These are phyloP conservation scores for Acleris emargana DNA, from an alignment of 2,888 invertebrate genomes.

Conservation along the genomic window DNA sequence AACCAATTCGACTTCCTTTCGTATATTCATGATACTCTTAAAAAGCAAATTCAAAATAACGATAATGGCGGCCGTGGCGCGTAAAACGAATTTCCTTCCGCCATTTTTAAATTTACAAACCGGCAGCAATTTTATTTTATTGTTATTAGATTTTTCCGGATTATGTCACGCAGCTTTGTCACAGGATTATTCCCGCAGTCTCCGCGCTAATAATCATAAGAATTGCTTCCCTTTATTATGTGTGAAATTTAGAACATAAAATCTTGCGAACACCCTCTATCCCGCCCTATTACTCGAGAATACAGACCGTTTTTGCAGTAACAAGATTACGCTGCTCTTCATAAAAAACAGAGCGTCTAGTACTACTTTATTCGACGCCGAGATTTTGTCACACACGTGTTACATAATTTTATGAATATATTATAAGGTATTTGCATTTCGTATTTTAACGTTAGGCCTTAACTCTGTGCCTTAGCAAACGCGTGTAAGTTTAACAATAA, in stretches of 20 bases:
- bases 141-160: slow-evolving; percentile 84
- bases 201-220: slow-evolving; percentile 83
- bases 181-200: slow-evolving; percentile 81
- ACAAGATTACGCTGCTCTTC: slow-evolving; percentile 52
- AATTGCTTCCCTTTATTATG: slow-evolving; percentile 82
- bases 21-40: slow-evolving; percentile 63
- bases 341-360: slow-evolving; percentile 64
- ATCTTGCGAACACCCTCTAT: slow-evolving; percentile 49
- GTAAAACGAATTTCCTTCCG: slow-evolving; percentile 79
- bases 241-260: slow-evolving; percentile 80
- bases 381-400: slow-evolving; percentile 70
- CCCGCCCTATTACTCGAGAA: slow-evolving; percentile 47
- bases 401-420: slow-evolving; percentile 74
- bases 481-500: slow-evolving; percentile 13
- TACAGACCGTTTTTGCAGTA: slow-evolving; percentile 54
- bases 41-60: slow-evolving; percentile 78
- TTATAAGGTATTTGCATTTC: slow-evolving; percentile 68
- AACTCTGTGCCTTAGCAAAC: slow-evolving; percentile 41
- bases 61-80: slow-evolving; percentile 77
- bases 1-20: slow-evolving; percentile 48
- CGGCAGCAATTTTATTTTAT: slow-evolving; percentile 83
- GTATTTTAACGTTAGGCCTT: slow-evolving; percentile 43
- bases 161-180: slow-evolving; percentile 80
- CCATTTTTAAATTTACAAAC: slow-evolving; percentile 80
- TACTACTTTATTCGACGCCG: slow-evolving; percentile 63